Conservation (phyloP, 2,797 vertebrate species). For the Poecilia gillii region DNA sequence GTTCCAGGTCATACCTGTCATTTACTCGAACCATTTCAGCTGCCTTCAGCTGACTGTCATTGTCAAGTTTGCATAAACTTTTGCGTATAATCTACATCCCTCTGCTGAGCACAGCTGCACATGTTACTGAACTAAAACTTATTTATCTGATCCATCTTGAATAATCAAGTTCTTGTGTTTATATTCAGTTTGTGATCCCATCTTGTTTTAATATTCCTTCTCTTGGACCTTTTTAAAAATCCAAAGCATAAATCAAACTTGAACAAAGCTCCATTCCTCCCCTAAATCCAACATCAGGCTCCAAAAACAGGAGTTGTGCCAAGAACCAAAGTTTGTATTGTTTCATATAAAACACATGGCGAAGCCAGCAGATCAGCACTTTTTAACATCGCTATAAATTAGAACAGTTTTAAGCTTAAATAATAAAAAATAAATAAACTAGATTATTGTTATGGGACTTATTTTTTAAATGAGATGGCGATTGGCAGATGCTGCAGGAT, state of each 20-base stretch:
- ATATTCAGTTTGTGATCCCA: not conserved
- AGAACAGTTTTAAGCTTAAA: not conserved
- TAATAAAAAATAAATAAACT: not conserved
- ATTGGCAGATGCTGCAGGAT: conserved; percentile 26
- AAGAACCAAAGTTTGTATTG: not conserved
- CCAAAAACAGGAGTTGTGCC: conserved; percentile 4
- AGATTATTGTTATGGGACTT: not conserved
- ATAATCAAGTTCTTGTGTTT: not conserved
- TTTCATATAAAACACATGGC: not conserved
- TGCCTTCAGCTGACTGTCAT: not conserved
- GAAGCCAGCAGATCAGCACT: not conserved
- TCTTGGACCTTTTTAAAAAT: not conserved
- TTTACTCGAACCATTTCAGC: conserved; percentile 1
- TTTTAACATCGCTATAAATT: not conserved
- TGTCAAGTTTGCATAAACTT: not conserved
- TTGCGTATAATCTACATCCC: not conserved
- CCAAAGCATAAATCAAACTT: not conserved
- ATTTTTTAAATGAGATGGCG: conserved; percentile 15
- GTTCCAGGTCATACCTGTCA: not conserved
- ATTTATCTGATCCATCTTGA: not conserved
- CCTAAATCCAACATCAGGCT: not conserved
- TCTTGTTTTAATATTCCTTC: not conserved
- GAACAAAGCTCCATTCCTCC: not conserved
- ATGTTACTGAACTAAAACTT: not conserved
- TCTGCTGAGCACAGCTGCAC: not conserved